Evolutionary conservation across 2,888 invertebrate species (phyloP).

Genomic region (Galeruca laticollis): DNA sequence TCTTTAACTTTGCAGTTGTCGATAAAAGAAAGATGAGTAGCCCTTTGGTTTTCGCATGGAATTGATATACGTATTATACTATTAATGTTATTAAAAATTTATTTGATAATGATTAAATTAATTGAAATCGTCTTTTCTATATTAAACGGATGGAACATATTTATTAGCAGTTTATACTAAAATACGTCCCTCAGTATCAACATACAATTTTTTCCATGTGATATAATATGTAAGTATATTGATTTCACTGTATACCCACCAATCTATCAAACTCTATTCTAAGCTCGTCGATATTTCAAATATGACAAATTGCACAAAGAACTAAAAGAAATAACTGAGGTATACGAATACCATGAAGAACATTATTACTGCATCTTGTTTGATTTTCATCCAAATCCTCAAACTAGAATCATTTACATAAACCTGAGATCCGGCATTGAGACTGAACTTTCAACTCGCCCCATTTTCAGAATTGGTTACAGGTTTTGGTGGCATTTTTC

Average conservation of each 20-base stretch:
- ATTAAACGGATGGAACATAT: no score
- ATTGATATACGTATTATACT: no score
- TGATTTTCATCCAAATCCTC: conserved; percentile 18
- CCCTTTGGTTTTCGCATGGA: no score
- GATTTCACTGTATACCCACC: not conserved
- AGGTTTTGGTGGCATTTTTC: conserved; percentile 4
- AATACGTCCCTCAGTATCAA: not conserved
- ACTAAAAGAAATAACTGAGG: not conserved
- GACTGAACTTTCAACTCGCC: conserved; percentile 23
- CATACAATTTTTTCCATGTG: not conserved
- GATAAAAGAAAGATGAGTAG: no score
- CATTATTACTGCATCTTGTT: conserved; percentile 10
- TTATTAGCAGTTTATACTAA: not conserved
- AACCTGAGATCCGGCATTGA: conserved; percentile 9
- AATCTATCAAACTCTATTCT: not conserved
- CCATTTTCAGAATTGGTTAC: conserved; percentile 25
- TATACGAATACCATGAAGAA: not conserved
- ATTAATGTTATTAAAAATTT: no score
- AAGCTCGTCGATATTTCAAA: not conserved
- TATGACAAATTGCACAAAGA: not conserved
- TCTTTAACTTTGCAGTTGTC: no score
- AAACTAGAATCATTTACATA: conserved; percentile 25
- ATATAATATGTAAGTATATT: not conserved
- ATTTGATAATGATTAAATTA: no score
- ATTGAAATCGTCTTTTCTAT: no score